Evolutionary conservation across 2,113 vertebrate genomes (phyloP).

Genomic region (Connochaetes taurinus): DNA sequence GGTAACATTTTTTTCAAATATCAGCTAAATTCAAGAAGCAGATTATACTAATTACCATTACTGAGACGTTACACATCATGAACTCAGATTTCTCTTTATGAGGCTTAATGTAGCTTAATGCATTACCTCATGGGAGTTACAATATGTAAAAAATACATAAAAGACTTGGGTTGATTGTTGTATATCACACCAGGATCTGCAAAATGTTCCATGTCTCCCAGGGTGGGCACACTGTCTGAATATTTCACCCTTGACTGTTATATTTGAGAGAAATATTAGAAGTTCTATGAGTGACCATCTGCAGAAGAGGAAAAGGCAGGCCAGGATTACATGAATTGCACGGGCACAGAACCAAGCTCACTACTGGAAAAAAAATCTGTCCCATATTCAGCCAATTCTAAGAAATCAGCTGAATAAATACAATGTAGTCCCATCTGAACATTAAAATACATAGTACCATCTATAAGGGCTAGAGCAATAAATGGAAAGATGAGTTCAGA

Average conservation of each 20-base stretch:
- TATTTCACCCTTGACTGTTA: slow-evolving; percentile 7
- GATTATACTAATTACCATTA: slow-evolving; percentile 60
- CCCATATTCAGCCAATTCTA: background rate
- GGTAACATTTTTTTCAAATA: slow-evolving; percentile 27
- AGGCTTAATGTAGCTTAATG: slow-evolving; percentile 49
- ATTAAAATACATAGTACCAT: background rate
- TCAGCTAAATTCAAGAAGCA: slow-evolving; percentile 51
- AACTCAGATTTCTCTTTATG: slow-evolving; percentile 55
- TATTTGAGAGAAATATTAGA: background rate
- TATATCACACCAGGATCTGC: slow-evolving; percentile 29
- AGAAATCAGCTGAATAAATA: background rate
- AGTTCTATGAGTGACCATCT: background rate
- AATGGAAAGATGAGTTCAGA: background rate
- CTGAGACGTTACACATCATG: slow-evolving; percentile 33
- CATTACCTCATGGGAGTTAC: slow-evolving; percentile 34
- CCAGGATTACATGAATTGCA: background rate
- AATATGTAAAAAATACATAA: slow-evolving; percentile 52
- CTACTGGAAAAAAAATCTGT: background rate
- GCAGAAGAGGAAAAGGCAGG: background rate
- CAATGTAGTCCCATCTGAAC: background rate
- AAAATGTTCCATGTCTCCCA: background rate
- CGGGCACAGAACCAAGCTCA: background rate
- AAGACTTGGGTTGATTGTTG: slow-evolving; percentile 2
- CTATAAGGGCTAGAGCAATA: background rate
- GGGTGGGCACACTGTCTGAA: background rate